These are phyloP conservation scores for Hipparchia semele DNA, from an alignment of 2,888 invertebrate species.

Conservation along the genomic window DNA sequence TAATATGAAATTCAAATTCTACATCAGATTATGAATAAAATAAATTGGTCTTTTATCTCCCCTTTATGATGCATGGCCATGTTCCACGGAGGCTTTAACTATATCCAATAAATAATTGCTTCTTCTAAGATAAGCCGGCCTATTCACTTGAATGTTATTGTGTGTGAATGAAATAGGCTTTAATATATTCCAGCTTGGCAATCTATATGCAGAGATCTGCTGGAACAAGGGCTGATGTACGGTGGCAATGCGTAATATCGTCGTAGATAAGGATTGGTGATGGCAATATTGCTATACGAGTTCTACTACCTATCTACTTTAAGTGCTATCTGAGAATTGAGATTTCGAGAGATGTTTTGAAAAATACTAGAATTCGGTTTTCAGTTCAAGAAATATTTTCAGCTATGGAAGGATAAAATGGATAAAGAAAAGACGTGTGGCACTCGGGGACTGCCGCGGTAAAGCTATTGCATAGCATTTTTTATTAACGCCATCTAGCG, in stretches of 20 bases:
- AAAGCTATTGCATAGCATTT: too few relatives aligned
- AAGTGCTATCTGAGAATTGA: slow-evolving; percentile 1
- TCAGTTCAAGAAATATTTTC: too few relatives aligned
- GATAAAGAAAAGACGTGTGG: too few relatives aligned
- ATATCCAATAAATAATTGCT: slow-evolving; percentile 45
- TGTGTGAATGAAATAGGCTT: slow-evolving; percentile 42
- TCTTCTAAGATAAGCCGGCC: slow-evolving; percentile 42
- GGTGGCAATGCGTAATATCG: slow-evolving; percentile 59
- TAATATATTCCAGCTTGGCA: slow-evolving; percentile 45
- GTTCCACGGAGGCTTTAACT: slow-evolving; percentile 29
- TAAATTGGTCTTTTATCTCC: slow-evolving; percentile 28
- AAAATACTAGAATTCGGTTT: too few relatives aligned
- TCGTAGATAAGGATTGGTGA: slow-evolving; percentile 50
- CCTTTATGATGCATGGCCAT: slow-evolving; percentile 25
- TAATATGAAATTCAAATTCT: slow-evolving; percentile 1
- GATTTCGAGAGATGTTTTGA: neutral
- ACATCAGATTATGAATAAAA: slow-evolving; percentile 27
- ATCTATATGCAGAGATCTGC: slow-evolving; percentile 45
- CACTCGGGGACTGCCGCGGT: too few relatives aligned
- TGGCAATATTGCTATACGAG: slow-evolving; percentile 1
- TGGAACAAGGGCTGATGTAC: slow-evolving; percentile 53
- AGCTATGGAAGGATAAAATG: too few relatives aligned
- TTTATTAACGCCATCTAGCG: too few relatives aligned
- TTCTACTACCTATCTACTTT: neutral
- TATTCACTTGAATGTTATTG: slow-evolving; percentile 42